A percentile compares a stretch with the other conserved stretches of the same genome.
These are phyloP conservation scores for Catocala sponsa DNA, from an alignment of 2,888 invertebrate genomes.

Conservation along the genomic window DNA sequence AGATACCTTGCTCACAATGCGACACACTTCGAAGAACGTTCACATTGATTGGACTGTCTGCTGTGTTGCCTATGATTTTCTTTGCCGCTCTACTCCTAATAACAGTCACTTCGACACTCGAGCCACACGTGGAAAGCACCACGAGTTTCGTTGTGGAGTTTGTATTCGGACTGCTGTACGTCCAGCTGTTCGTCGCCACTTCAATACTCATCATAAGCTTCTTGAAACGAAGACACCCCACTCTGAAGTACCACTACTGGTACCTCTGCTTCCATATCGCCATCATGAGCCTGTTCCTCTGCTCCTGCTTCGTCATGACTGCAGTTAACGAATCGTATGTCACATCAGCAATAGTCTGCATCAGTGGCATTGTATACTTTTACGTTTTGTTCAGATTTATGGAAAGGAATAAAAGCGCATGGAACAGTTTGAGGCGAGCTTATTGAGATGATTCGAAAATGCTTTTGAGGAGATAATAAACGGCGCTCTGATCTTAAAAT, in stretches of 20 bases:
- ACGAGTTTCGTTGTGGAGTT: constrained; percentile 64
- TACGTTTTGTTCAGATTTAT: constrained; percentile 57
- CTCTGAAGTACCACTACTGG: constrained; percentile 66
- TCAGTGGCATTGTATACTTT: constrained; percentile 58
- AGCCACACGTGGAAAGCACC: constrained; percentile 43
- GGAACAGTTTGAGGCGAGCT: constrained; percentile 57
- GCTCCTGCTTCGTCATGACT: constrained; percentile 61
- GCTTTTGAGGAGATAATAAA: constrained; percentile 50
- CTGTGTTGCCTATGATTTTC: constrained; percentile 68
- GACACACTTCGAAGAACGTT: constrained; percentile 62
- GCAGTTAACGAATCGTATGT: constrained; percentile 54
- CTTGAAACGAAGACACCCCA: constrained; percentile 57
- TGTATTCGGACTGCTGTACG: constrained; percentile 65
- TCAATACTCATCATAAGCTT: constrained; percentile 65
- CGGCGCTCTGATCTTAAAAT: constrained; percentile 40
- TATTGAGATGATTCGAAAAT: constrained; percentile 52
- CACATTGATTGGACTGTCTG: constrained; percentile 66
- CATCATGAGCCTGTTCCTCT: constrained; percentile 60
- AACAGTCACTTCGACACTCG: constrained; percentile 51
- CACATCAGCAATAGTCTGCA: constrained; percentile 51
- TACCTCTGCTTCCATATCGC: constrained; percentile 66
- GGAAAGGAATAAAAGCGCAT: constrained; percentile 50
- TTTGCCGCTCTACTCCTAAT: constrained; percentile 65
- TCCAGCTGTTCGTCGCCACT: constrained; percentile 71
- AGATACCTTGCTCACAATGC: constrained; percentile 65